phyloP scores from a whole-genome alignment of 1,140 invertebrate species.

The Eriosoma lanigerum region DNA sequence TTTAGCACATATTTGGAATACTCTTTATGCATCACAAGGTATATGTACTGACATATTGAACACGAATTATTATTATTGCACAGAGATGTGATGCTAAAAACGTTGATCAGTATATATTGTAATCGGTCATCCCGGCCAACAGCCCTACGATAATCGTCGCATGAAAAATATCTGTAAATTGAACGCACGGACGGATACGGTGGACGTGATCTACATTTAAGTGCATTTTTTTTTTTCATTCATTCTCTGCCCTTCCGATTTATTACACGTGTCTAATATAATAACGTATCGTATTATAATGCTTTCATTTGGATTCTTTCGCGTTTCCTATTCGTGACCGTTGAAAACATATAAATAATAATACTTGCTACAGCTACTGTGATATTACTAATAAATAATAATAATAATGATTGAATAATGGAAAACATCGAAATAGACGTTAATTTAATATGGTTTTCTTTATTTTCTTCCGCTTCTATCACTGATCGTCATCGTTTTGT shows the following conservation, averaged over 20 bases:
- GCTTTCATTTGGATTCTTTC: slow-evolving; percentile 41
- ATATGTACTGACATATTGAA: too few relatives aligned
- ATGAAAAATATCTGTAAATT: slow-evolving; percentile 39
- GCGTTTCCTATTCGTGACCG: slow-evolving; percentile 49
- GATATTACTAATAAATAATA: slow-evolving; percentile 10
- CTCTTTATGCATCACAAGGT: too few relatives aligned
- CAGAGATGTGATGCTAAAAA: not conserved
- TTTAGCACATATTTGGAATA: too few relatives aligned
- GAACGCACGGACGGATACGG: slow-evolving; percentile 37
- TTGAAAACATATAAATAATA: slow-evolving; percentile 47
- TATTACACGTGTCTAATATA: slow-evolving; percentile 40
- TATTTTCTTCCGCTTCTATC: not conserved
- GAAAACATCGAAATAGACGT: slow-evolving; percentile 15
- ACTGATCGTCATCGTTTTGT: not conserved
- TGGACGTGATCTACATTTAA: slow-evolving; percentile 43
- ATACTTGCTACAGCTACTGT: not conserved
- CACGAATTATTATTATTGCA: not conserved
- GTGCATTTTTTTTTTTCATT: not conserved
- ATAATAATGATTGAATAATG: slow-evolving; percentile 30
- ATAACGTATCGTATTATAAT: slow-evolving; percentile 42
- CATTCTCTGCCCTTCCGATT: slow-evolving; percentile 15
- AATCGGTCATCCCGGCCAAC: not conserved
- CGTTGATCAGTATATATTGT: not conserved
- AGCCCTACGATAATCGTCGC: slow-evolving; percentile 15
- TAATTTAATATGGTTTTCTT: slow-evolving; percentile 44